phyloP scores from a whole-genome alignment of 2,113 vertebrate species.

The Trichechus manatus region DNA sequence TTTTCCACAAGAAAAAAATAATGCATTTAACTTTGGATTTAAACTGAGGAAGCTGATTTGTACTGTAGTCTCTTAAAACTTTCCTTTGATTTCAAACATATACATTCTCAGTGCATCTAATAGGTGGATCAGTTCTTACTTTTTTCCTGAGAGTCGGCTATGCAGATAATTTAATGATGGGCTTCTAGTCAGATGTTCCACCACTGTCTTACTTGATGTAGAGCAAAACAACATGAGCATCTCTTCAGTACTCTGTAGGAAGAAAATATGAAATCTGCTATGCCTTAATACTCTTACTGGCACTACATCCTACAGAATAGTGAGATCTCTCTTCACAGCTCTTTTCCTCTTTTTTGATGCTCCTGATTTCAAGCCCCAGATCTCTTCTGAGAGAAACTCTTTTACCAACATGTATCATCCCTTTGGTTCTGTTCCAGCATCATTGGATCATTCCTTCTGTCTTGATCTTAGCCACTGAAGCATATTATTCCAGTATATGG shows the following conservation, averaged over 20 bases:
- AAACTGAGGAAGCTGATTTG: background rate
- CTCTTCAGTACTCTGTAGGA: background rate
- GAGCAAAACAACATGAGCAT: background rate
- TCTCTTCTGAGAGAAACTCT: background rate
- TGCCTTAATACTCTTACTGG: background rate
- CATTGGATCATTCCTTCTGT: background rate
- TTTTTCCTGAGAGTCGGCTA: background rate
- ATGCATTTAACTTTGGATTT: background rate
- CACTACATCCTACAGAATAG: background rate
- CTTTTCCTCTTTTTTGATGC: background rate
- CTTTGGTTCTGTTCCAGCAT: background rate
- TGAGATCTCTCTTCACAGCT: background rate
- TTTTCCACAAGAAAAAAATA: background rate
- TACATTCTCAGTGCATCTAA: background rate
- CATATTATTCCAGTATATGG: background rate
- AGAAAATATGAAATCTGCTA: background rate
- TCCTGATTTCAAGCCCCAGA: background rate
- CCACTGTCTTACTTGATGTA: background rate
- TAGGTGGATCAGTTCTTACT: accelerated
- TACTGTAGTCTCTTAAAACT: background rate
- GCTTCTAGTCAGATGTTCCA: background rate
- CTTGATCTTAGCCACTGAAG: background rate
- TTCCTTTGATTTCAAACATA: background rate
- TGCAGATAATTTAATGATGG: background rate
- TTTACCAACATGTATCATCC: background rate